Base-by-base conservation (phyloP, 2,888 invertebrate genomes). In the Pemphredon lugubris region DNA sequence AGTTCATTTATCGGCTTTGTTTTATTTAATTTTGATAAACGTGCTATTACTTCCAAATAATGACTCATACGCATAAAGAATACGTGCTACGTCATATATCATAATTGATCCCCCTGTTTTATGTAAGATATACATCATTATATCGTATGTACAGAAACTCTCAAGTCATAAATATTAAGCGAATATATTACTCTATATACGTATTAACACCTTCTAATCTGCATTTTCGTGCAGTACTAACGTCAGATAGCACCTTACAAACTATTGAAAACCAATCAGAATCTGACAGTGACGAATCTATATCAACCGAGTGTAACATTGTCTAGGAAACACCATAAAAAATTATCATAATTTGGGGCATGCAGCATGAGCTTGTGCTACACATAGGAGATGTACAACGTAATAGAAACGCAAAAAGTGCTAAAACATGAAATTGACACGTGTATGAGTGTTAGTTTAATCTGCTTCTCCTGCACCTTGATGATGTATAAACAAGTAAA, bases 281-380 rank as follows among this genome's bases (percentile, higher is more conserved):
- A 58, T 47, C 51, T 58, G 59, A 37, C 47, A 18, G 26, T 54
- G 48, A 63, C 45, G 21, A 39, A 57, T 63, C 58, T 57, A 50
- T 59, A 47, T 59, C n/a, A 45, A 67, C 20, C 37, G 20, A 54
- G 45, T 23, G 23, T 32, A 50, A 58, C 11, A 72, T 58, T 6
- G n/a, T 54, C 18, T 40, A 34, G 44, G 14, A 50, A 67, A 57
- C 39, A 44, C 50, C 60, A 58, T 21, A 66, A 51, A n/a, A 68
- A 64, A 63, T 65, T 32, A 51, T 54, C 69, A 66, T 5, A 60
- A 71, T 50, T 67, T 74, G 64, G 47, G 47, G 64, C 79, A 79
- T 77, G 77, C 79, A 65, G 68, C 45, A 48, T 69, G 55, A 73
- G 54, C 64, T 47, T 51, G 44, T 66, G 59, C 55, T 65, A 64